Conservation (phyloP, 2,113 vertebrate species). For the Cepphus grylle region DNA sequence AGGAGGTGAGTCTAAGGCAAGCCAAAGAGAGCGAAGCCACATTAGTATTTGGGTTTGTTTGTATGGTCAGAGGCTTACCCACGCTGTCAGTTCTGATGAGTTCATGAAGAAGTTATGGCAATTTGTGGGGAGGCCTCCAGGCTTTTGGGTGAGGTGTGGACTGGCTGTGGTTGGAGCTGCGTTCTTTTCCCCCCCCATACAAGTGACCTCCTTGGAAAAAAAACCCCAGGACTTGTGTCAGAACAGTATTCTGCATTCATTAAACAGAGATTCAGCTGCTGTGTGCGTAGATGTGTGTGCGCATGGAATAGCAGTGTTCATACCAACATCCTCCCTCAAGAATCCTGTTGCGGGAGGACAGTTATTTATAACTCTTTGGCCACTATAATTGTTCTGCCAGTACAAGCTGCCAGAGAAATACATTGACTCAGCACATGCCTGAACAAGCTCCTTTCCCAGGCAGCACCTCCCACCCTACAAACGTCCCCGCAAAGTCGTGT, state of each 20-base stretch:
- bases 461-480: not conserved
- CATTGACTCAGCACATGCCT: conserved; percentile 41
- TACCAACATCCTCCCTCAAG: conserved; percentile 32
- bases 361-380: conserved; percentile 32
- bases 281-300: not conserved
- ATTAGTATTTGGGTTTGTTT: not conserved
- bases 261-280: not conserved
- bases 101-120: not conserved
- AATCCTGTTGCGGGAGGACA: not conserved
- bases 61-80: conserved; percentile 37
- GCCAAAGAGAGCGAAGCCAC: not conserved
- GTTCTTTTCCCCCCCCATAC: not conserved
- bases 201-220: not conserved
- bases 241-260: not conserved
- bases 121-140: conserved; percentile 28
- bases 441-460: not conserved
- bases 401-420: conserved; percentile 7
- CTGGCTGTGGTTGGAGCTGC: conserved; percentile 2
- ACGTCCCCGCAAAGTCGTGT: rapidly evolving
- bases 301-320: not conserved
- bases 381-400: not conserved
- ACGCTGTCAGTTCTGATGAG: not conserved
- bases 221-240: not conserved
- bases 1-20: not conserved
- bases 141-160: not conserved